Evolutionary conservation across 2,113 vertebrate species (phyloP), one percentile per base, ranked within the genome.

Genomic region (Chrysemys picta): DNA sequence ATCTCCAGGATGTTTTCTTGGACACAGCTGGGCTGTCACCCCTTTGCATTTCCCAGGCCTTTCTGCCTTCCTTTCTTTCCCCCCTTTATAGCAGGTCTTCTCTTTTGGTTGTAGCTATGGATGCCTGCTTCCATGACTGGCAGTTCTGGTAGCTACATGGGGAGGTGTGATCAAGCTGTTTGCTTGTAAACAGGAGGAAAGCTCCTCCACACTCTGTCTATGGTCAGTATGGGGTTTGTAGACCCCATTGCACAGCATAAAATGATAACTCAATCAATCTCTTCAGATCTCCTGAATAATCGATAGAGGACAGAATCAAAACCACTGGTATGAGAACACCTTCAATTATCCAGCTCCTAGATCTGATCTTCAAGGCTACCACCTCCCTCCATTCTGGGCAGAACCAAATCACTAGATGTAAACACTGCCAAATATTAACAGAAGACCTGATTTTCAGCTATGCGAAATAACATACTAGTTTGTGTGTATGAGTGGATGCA

Each of bases 401-500:
- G 31, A n/a, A 65, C 31, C 62, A 65, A 65, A 65, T 19, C 31
- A 65, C 7, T 35, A 65, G 31, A 65, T 19, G 11, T 8, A 17
- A 65, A 65, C 31, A 35, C 16, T 69, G 8, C 35, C 65, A 69
- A 22, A 38, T 69, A 76, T 76, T 42, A 47, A 47, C 11, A 47
- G 27, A 76, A 24, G 38, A 24, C 22, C 24, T 76, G 42, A 7
- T 27, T 45, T 27, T 76, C 42, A 76, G 72, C 50, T 5, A 8
- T 50, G 31, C 17, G 5, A 59, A 47, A 2, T 10, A 86, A n/a
- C 1, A 0, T 45, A 2, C 52, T 35, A 72, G 1, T 0, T 8
- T 29, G 1, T 8, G 6, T 88, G 31, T 88, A 82, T 69, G 35
- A 52, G 13, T 6, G 29, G 25, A 25, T 79, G 4, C 49, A 91